Percentiles rank a stretch among this genome's conserved stretches.
phyloP scores from a whole-genome alignment of 1,140 invertebrate species.

The Thalassaphorura encarpata region DNA sequence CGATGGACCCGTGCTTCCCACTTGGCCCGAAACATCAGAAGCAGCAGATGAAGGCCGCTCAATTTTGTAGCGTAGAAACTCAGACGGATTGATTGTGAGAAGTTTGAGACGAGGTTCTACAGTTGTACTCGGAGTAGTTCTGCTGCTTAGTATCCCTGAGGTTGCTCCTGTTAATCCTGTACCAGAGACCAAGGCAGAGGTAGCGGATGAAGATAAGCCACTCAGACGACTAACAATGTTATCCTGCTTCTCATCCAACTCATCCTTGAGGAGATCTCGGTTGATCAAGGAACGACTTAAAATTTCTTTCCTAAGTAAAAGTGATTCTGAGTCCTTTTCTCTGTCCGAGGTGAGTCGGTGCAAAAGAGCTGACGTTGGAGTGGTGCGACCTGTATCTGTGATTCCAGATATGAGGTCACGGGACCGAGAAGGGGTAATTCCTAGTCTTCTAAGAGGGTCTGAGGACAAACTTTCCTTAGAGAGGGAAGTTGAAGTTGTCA shows the following conservation, averaged over 20 bases:
- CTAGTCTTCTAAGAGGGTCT: constrained; percentile 28
- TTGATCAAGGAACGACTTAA: constrained; percentile 24
- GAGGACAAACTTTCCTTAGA: constrained; percentile 35
- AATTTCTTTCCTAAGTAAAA: constrained; percentile 26
- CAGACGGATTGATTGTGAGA: constrained; percentile 78
- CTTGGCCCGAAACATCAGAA: constrained; percentile 34
- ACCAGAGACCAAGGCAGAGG: neutral
- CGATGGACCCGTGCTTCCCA: constrained; percentile 36
- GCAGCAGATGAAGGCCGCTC: constrained; percentile 47
- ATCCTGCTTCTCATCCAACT: constrained; percentile 2
- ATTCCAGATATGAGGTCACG: constrained; percentile 25
- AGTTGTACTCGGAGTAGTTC: constrained; percentile 37
- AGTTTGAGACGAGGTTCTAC: constrained; percentile 47
- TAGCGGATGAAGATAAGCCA: neutral
- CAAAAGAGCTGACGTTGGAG: constrained; percentile 22
- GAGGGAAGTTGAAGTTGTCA: constrained; percentile 35
- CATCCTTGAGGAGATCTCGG: constrained; percentile 16
- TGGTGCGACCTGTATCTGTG: constrained; percentile 15
- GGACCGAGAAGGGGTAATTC: constrained; percentile 30
- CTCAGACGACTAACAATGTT: neutral
- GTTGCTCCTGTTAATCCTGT: neutral
- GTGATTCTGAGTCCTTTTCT: constrained; percentile 3
- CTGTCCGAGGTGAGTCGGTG: constrained; percentile 18
- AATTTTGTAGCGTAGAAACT: constrained; percentile 85
- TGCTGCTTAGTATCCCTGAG: neutral